Conservation (phyloP, 2,113 vertebrate species). For the Pogonocichla stellata region DNA sequence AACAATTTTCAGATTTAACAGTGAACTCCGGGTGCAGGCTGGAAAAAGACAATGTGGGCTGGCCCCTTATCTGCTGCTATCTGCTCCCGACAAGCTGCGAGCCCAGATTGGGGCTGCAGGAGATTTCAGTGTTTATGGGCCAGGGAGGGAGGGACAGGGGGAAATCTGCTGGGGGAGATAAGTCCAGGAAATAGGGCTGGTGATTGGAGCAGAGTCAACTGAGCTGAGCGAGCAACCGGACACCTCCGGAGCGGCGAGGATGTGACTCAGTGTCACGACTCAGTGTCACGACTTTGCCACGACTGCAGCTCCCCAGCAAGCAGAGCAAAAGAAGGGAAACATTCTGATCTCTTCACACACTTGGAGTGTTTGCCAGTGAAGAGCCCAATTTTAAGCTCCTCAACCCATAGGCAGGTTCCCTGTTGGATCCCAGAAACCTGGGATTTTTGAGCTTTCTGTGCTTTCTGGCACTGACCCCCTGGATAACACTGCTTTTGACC, state of each 20-base stretch:
- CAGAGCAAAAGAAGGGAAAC: not conserved
- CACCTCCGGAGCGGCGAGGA: not conserved
- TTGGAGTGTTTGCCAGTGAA: not conserved
- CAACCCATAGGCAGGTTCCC: not conserved
- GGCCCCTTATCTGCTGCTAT: conserved; percentile 59
- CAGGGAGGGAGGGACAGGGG: conserved; percentile 28
- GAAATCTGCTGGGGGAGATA: conserved; percentile 67
- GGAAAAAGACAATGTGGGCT: conserved; percentile 34
- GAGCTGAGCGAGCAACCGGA: conserved; percentile 3
- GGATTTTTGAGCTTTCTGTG: no score
- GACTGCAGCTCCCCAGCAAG: not conserved
- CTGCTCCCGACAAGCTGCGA: conserved; percentile 32
- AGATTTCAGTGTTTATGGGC: conserved; percentile 50
- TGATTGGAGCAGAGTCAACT: conserved; percentile 45
- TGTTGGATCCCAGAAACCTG: no score
- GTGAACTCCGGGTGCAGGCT: not conserved
- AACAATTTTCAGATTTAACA: conserved; percentile 54
- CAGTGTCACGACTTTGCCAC: conserved; percentile 4
- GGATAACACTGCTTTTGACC: no score
- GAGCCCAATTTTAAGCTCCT: not conserved
- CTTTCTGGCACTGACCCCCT: no score
- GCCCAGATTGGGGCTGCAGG: conserved; percentile 29
- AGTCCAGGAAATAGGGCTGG: conserved; percentile 58
- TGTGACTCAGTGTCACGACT: conserved; percentile 33
- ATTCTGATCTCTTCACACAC: not conserved